Percentiles rank a stretch among this genome's conserved stretches.
phyloP scores from a whole-genome alignment of 2,888 invertebrate genomes.

The Oeneis ivallda region DNA sequence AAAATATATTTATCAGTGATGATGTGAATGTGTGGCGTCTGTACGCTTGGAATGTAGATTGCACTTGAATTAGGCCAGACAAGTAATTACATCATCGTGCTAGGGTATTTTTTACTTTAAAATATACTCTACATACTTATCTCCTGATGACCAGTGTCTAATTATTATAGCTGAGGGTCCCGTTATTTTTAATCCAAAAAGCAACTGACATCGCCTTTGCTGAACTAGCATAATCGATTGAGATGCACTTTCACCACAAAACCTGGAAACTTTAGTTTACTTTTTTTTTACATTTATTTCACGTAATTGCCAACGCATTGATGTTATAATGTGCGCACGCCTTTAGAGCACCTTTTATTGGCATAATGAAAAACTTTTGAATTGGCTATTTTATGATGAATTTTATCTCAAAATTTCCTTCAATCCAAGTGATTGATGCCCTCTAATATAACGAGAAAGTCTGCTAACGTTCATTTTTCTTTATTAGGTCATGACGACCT shows the following conservation, averaged over 20 bases:
- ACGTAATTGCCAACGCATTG: neutral
- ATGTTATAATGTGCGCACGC: neutral
- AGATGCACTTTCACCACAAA: too few relatives aligned
- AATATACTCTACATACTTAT: neutral
- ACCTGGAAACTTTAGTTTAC: too few relatives aligned
- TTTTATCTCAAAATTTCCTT: constrained; percentile 19
- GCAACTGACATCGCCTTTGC: too few relatives aligned
- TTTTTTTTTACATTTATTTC: neutral
- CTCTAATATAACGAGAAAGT: constrained; percentile 11
- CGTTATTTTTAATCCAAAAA: neutral
- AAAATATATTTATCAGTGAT: neutral
- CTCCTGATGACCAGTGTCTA: neutral
- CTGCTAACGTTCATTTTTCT: neutral
- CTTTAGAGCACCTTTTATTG: constrained; percentile 17
- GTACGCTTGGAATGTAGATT: neutral
- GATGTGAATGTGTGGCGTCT: neutral
- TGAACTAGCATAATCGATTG: too few relatives aligned
- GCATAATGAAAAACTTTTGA: constrained; percentile 23
- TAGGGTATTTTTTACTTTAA: neutral
- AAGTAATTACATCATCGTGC: neutral
- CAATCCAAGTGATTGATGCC: constrained; percentile 28
- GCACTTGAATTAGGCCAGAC: neutral
- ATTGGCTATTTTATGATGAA: constrained; percentile 19
- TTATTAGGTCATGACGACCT: neutral
- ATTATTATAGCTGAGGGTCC: neutral